Evolutionary conservation across 2,797 vertebrate species (phyloP).

Genomic region (Pseudochromis fuscus): DNA sequence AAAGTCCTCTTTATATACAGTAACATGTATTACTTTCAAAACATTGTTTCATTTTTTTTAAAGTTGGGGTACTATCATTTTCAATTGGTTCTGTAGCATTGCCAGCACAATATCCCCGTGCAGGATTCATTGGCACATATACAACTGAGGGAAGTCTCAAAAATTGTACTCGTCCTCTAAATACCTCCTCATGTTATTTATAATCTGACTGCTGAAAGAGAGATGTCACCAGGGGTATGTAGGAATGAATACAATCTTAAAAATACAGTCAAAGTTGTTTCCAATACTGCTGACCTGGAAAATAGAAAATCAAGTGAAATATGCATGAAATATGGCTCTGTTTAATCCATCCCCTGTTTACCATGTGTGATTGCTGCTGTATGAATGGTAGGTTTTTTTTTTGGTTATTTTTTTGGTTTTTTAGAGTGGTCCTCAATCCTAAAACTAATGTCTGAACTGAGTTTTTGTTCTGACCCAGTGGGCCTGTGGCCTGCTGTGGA

Average conservation of each 20-base stretch:
- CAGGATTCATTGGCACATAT: neutral
- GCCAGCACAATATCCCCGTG: neutral
- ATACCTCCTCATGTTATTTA: neutral
- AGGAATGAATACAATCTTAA: too few species aligned
- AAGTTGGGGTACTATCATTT: neutral
- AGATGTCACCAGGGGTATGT: too few species aligned
- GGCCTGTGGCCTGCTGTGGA: neutral
- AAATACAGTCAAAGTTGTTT: neutral
- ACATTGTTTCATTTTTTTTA: neutral
- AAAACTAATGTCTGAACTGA: neutral
- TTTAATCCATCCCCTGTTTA: neutral
- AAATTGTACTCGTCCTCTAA: neutral
- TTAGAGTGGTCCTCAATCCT: neutral
- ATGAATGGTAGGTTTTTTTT: too few species aligned
- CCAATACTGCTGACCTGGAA: neutral
- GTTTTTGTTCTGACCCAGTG: slow-evolving; percentile 16
- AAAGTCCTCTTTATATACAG: neutral
- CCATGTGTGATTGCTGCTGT: neutral
- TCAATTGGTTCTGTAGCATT: neutral
- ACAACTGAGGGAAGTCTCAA: neutral
- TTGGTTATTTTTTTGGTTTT: neutral
- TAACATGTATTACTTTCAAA: neutral
- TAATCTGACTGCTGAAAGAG: too few species aligned
- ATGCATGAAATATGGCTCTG: neutral
- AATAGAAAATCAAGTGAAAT: neutral